Conservation (phyloP, 2,888 invertebrate species). For the Oligia fasciuncula region DNA sequence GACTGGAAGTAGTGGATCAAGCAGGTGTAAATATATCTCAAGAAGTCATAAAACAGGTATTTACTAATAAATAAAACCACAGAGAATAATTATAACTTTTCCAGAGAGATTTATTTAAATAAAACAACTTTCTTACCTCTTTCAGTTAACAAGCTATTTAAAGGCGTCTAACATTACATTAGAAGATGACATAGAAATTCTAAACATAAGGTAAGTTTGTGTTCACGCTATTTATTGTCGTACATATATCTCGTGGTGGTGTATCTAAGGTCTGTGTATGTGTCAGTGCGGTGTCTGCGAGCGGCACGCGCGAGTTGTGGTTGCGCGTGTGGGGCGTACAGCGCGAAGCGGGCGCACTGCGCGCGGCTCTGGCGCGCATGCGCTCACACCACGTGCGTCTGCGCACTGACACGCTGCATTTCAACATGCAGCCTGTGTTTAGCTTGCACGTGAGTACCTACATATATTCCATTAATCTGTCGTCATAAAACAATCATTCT, state of each 20-base stretch:
- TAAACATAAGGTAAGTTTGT: conserved; percentile 92
- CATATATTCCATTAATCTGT: too few species aligned
- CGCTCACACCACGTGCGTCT: conserved; percentile 69
- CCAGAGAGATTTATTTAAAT: too few species aligned
- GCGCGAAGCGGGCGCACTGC: conserved; percentile 79
- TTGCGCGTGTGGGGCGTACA: conserved; percentile 83
- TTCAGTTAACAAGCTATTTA: conserved; percentile 91
- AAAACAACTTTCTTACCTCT: not conserved
- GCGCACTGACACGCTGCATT: conserved; percentile 86
- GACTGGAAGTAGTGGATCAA: conserved; percentile 88
- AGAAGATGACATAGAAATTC: conserved; percentile 91
- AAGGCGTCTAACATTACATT: conserved; percentile 91
- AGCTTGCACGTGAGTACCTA: conserved; percentile 91
- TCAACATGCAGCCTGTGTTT: conserved; percentile 93
- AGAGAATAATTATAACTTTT: not conserved
- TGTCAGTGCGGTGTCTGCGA: conserved; percentile 74
- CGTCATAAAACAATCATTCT: not conserved
- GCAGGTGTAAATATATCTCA: conserved; percentile 71
- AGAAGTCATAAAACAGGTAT: conserved; percentile 77
- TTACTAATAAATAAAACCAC: not conserved
- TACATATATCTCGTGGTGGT: not conserved
- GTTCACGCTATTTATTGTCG: too few species aligned
- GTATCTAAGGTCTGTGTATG: not conserved
- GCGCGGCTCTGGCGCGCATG: conserved; percentile 81
- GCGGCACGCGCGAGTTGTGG: conserved; percentile 78